These are phyloP conservation scores for Troides oblongomaculatus DNA, from an alignment of 2,888 invertebrate species.

Conservation along the genomic window DNA sequence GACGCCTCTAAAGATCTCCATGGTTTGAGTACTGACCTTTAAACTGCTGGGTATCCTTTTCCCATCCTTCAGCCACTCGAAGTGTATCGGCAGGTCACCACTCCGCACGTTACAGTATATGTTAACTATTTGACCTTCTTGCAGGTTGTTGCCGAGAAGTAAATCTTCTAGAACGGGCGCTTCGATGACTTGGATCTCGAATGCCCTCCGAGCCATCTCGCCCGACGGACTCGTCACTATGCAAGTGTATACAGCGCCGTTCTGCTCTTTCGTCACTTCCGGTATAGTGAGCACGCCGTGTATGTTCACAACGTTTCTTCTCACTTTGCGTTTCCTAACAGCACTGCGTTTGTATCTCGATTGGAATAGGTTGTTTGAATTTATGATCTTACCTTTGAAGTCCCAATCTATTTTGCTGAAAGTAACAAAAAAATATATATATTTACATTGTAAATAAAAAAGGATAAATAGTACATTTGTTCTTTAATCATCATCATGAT, in stretches of 20 bases:
- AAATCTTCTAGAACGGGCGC: constrained; percentile 92
- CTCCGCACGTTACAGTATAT: constrained; percentile 89
- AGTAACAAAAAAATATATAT: constrained; percentile 22
- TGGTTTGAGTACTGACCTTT: constrained; percentile 66
- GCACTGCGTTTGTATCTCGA: constrained; percentile 57
- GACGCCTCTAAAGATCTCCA: too few relatives aligned
- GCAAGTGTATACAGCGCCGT: constrained; percentile 89
- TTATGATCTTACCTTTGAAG: constrained; percentile 61
- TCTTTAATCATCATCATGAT: too few relatives aligned
- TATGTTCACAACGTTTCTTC: constrained; percentile 62
- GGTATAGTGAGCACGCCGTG: constrained; percentile 82
- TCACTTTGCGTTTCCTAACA: constrained; percentile 45
- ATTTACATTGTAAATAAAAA: too few relatives aligned
- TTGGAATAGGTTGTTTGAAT: constrained; percentile 62
- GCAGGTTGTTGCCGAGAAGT: constrained; percentile 87
- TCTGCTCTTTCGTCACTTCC: constrained; percentile 82
- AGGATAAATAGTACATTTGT: too few relatives aligned
- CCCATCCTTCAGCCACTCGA: constrained; percentile 85
- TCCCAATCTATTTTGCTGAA: constrained; percentile 77
- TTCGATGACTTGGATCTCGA: constrained; percentile 85
- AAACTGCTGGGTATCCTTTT: constrained; percentile 81
- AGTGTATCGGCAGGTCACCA: constrained; percentile 85
- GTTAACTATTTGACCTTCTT: constrained; percentile 91
- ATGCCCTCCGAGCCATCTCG: constrained; percentile 73
- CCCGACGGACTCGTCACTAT: constrained; percentile 87